Conservation (phyloP, 2,888 invertebrate genomes). For the Atethmia centrago region DNA sequence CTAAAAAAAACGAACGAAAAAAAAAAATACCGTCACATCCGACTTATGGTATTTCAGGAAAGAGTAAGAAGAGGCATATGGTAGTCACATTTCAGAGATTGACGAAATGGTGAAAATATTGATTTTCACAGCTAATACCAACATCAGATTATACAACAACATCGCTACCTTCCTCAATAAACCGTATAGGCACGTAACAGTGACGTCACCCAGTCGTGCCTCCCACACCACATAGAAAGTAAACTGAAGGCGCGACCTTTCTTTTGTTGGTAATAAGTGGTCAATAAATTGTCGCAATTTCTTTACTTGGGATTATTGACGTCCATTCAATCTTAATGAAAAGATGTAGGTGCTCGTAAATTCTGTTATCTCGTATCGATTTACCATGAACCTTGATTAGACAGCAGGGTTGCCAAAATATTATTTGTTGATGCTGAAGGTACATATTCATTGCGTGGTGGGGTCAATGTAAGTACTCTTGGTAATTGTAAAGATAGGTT, state of each 20-base stretch:
- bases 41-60: no score
- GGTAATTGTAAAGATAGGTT: neutral
- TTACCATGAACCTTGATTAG: slow-evolving; percentile 66
- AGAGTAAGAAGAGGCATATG: no score
- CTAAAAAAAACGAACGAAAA: no score
- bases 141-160: slow-evolving; percentile 39
- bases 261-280: slow-evolving; percentile 67
- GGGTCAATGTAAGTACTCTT: neutral
- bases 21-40: no score
- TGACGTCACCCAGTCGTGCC: slow-evolving; percentile 54
- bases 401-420: slow-evolving; percentile 45
- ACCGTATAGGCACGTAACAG: slow-evolving; percentile 27
- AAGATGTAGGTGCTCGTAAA: slow-evolving; percentile 66
- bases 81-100: neutral
- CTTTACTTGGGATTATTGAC: slow-evolving; percentile 64
- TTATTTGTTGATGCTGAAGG: slow-evolving; percentile 7
- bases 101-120: slow-evolving; percentile 24
- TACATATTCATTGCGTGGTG: neutral
- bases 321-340: slow-evolving; percentile 68
- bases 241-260: slow-evolving; percentile 66
- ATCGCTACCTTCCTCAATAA: slow-evolving; percentile 47
- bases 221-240: slow-evolving; percentile 55
- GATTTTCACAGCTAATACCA: slow-evolving; percentile 42
- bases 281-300: slow-evolving; percentile 68
- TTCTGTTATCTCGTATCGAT: slow-evolving; percentile 68